phyloP scores from a whole-genome alignment of 2,888 invertebrate species.

The Cataglyphis livida region DNA sequence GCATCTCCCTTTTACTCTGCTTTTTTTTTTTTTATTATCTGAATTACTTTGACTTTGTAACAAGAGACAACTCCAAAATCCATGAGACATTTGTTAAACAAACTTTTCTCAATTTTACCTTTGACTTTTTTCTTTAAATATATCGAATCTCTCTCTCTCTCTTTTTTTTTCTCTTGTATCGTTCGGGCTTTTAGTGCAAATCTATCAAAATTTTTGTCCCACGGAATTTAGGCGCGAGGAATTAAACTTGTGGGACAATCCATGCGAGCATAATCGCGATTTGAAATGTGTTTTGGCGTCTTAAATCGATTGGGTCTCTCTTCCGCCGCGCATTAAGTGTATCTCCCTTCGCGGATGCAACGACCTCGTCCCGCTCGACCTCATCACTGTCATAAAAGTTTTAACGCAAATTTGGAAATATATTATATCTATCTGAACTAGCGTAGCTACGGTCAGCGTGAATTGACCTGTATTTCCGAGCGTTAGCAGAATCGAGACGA shows the following conservation, averaged over 20 bases:
- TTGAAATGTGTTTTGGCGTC: conserved; percentile 26
- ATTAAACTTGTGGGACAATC: not conserved
- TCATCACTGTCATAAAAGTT: not conserved
- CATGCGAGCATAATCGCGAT: conserved; percentile 14
- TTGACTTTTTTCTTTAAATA: not conserved
- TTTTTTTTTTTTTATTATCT: not conserved
- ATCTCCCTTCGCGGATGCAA: conserved; percentile 37
- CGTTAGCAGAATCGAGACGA: conserved; percentile 52
- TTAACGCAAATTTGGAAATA: conserved; percentile 43
- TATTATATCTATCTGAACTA: not conserved
- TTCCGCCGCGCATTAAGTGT: conserved; percentile 35
- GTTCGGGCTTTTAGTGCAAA: not conserved
- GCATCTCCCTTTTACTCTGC: not conserved
- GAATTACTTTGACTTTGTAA: not conserved
- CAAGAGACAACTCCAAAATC: too few relatives aligned
- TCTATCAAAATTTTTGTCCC: not conserved
- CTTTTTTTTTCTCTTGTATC: not conserved
- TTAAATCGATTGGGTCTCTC: conserved; percentile 36
- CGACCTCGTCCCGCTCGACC: conserved; percentile 3
- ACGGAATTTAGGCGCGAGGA: not conserved
- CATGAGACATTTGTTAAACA: not conserved
- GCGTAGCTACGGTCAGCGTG: conserved; percentile 22
- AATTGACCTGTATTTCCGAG: conserved; percentile 70
- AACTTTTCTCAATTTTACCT: not conserved
- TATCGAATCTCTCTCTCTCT: too few relatives aligned